Base-by-base conservation (phyloP, 2,888 invertebrate species). In the Plebejus argus region DNA sequence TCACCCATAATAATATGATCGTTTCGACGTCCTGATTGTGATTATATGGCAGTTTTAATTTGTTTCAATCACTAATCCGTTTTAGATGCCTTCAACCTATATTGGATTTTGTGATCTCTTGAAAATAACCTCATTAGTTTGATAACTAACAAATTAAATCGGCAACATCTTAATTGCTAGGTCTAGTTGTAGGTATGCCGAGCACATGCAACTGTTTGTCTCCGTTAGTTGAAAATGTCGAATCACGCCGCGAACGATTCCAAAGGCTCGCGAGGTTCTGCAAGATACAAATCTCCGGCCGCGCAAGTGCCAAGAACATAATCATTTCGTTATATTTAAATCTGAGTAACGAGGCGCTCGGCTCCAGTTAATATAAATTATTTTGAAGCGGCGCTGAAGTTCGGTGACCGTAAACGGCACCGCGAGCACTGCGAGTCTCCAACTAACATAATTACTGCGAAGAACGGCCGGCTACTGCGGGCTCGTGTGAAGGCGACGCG, bases 311-410 rank as follows among this genome's bases (percentile, higher is more conserved):
- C 61, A 61, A 61, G 23, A 61, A 61, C 28, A 28, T 61, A 61
- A 66, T 66, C 61, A 66, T 66, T 66, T 66, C 61, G 61, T 66
- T 66, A 23, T 28, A 66, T 66, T 66, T 61, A 61, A 61, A 61
- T 61, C 61, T 61, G 23, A 61, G 61, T 61, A 66, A 66, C 61
- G 61, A 66, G 61, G 7, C 20, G 28, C 61, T 66, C 61, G 61
- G 28, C 61, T 23, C 28, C 12, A 23, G 61, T 33, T 33, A 66
- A 66, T 66, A 66, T 66, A 12, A 66, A 33, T 33, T 66, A 66
- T 66, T 66, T 66, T 28, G 28, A 28, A 66, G 61, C 61, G 61
- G 23, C 28, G 66, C 66, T 28, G 33, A 66, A 66, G 28, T 66
- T 66, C 15, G 66, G 66, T 66, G 66, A 66, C 66, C 66, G 66